These are phyloP conservation scores for Danaus melanippus DNA, from an alignment of 1,140 invertebrate species.

Conservation along the genomic window DNA sequence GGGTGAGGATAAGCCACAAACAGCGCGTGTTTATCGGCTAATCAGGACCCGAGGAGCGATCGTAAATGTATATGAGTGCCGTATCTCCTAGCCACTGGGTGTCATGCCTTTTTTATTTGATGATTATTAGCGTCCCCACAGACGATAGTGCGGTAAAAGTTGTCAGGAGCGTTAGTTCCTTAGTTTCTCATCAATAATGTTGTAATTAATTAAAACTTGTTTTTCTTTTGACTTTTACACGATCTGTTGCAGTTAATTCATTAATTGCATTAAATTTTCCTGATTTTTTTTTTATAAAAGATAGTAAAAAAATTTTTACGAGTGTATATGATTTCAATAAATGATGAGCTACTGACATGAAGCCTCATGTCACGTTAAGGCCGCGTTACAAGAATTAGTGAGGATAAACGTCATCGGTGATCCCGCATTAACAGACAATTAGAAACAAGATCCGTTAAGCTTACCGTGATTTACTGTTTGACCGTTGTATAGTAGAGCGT, in stretches of 20 bases:
- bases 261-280: conserved; percentile 1
- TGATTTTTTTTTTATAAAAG: not conserved
- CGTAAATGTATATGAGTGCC: conserved; percentile 17
- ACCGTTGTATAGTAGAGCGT: not conserved
- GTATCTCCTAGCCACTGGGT: conserved; percentile 13
- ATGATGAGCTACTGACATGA: too few relatives aligned
- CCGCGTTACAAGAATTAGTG: conserved; percentile 1
- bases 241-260: not conserved
- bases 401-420: conserved; percentile 4
- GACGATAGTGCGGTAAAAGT: too few relatives aligned
- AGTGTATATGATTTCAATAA: too few relatives aligned
- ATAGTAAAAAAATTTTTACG: too few relatives aligned
- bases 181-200: too few relatives aligned
- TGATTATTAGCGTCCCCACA: not conserved
- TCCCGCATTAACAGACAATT: conserved; percentile 5
- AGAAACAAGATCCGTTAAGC: conserved; percentile 6
- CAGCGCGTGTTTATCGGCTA: conserved; percentile 18
- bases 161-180: too few relatives aligned
- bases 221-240: too few relatives aligned
- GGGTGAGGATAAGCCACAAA: conserved; percentile 7
- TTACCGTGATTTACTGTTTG: conserved; percentile 7
- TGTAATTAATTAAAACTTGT: too few relatives aligned
- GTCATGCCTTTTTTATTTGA: conserved; percentile 13
- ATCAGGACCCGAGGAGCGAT: conserved; percentile 12
- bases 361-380: too few relatives aligned